These are phyloP conservation scores for Eumacrocentrus americanus DNA, from an alignment of 2,888 invertebrate species.

Conservation along the genomic window DNA sequence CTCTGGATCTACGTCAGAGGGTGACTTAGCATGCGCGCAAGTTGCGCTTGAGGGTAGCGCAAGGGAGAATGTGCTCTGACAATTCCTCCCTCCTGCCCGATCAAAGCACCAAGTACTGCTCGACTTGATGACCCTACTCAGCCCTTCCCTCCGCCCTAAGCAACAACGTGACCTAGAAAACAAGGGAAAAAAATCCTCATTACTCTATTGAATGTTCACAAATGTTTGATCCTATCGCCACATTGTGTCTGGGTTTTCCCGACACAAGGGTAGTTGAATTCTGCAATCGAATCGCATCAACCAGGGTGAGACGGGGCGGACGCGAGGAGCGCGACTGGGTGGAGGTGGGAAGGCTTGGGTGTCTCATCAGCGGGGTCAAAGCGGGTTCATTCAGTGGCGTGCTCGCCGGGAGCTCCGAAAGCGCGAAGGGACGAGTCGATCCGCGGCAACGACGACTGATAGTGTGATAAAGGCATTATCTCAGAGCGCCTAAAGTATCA, in stretches of 20 bases:
- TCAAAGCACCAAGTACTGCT: slow-evolving; percentile 1
- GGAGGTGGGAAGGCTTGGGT: slow-evolving; percentile 28
- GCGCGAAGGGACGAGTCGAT: slow-evolving; percentile 2
- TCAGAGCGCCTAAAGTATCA: no score
- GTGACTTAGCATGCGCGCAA: slow-evolving; percentile 48
- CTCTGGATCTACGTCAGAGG: slow-evolving; percentile 44
- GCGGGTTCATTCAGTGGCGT: slow-evolving; percentile 54
- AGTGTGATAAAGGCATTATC: neutral
- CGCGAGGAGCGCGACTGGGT: slow-evolving; percentile 29
- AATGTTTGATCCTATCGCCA: neutral
- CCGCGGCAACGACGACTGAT: neutral
- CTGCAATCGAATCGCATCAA: slow-evolving; percentile 7
- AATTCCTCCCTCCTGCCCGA: neutral
- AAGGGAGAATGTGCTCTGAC: slow-evolving; percentile 18
- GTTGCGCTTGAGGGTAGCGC: slow-evolving; percentile 29
- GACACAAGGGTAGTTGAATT: neutral
- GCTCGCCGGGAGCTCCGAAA: slow-evolving; percentile 35
- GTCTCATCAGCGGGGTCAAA: slow-evolving; percentile 42
- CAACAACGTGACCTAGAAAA: neutral
- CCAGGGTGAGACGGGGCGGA: neutral
- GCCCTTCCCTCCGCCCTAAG: neutral
- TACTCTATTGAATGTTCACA: neutral
- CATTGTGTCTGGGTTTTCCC: neutral
- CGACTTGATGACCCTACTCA: neutral
- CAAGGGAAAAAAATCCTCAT: neutral